Base-by-base conservation (phyloP, 2,888 invertebrate species). In the Calameuta pallipes region DNA sequence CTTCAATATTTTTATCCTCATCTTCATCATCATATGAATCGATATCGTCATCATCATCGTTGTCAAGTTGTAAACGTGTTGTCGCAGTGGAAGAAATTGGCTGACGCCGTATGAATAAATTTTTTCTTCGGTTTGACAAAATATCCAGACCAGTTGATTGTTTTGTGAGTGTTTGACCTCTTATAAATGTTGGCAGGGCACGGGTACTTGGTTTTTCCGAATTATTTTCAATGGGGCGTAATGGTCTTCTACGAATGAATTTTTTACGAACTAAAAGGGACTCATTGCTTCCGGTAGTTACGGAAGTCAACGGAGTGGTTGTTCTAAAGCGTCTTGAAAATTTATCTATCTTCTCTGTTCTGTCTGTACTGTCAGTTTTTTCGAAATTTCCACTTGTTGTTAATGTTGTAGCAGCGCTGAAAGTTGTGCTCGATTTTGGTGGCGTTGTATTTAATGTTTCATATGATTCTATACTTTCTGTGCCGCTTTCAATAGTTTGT, bases 191-290 rank as follows among this genome's bases (percentile, higher is more conserved):
- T 78, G 41, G 81, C 78, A 36, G 78, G 82, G 37, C 78, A 3
- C 71, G 75, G 23, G 74, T 73, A 2, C 76, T 33, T 11, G 77
- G 77, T 4, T 82, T 80, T 4, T 80, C 31, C 9, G 78, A 77
- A 9, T 79, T 69, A 3, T 80, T 68, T 1, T 31, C 30, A 30
- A 34, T 12, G 1, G 74, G 30, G 15, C 13, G n/a, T 34, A 74
- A 36, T 13, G 87, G 89, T 69, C 85, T 86, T 73, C 83, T 88
- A 31, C 87, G 84, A 13, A 88, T 76, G n/a, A 87, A 87, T 69
- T 89, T 89, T 33, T 83, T 87, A 30, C 87, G 82, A 23, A 86
- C 79, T 74, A 84, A 85, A 75, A 84, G 83, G 1, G 86, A 35
- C 13, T 23, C 71, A 30, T 30, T 30, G 30, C 13, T 71, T 71